Base-by-base conservation (phyloP, 2,797 vertebrate genomes). In the Enteromius argenteus region DNA sequence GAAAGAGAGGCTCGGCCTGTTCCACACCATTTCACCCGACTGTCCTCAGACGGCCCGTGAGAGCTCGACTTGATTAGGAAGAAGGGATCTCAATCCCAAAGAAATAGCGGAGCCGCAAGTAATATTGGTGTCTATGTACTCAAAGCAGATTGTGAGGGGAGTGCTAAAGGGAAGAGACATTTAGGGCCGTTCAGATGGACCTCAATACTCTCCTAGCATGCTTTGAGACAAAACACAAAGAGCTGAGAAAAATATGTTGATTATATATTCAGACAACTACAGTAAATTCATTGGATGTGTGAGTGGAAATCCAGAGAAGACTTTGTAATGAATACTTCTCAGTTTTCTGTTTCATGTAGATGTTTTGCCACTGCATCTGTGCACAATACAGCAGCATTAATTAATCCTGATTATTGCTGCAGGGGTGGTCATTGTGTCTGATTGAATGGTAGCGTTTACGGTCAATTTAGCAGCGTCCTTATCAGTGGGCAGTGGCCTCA, bases 391-490 rank as follows among this genome's bases (percentile, higher is more conserved):
- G 83, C 76, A 72, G 76, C 91, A 90, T 91, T 91, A 94, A 95
- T 94, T 92, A 93, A 92, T 92, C 91, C 91, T 56, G 90, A 92
- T 92, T 92, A 93, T 91, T 77, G 86, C 93, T 90, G 85, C 90
- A 85, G 93, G 92, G 86, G 64, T 79, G 90, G 92, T 93, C 91
- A 92, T 94, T 92, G 94, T 94, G 86, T 89, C 86, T 30, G 92
- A 90, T 90, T 95, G 95, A 95, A 96, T 94, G 95, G 95, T 94
- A 81, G 90, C 88, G 93, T 97, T 97, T 97, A 96, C 53, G 89
- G 92, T 95, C 96, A 96, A 96, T 97, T 97, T 96, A 96, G 90
- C 94, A 90, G 92, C 62, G 92, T 95, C 94, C 95, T 95, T 97
- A 96, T 97, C 96, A 96, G 95, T 93, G 95, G 91, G 93, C 96